Conservation (phyloP, 2,797 vertebrate species). For the Hippoglossus hippoglossus region DNA sequence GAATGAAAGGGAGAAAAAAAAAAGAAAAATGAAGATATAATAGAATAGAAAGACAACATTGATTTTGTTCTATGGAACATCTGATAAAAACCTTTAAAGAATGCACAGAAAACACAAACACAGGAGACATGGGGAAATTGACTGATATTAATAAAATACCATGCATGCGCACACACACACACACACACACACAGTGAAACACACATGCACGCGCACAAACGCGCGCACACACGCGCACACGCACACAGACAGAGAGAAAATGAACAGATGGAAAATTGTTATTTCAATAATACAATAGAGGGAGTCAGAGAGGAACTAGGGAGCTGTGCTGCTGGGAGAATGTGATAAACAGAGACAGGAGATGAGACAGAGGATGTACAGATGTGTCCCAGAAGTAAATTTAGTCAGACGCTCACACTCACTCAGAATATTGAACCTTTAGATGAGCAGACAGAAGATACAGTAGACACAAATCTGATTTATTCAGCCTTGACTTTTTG, state of each 20-base stretch:
- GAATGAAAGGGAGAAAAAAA: not conserved
- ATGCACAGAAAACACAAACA: not conserved
- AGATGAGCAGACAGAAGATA: slow-evolving; percentile 7
- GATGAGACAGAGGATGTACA: slow-evolving; percentile 29
- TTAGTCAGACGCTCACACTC: not conserved
- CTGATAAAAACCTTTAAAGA: slow-evolving; percentile 6
- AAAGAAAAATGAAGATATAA: not conserved
- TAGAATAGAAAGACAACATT: not conserved
- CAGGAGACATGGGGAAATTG: slow-evolving; percentile 11
- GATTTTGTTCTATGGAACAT: not conserved
- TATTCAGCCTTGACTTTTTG: slow-evolving; percentile 8
- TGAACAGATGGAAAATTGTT: slow-evolving; percentile 29
- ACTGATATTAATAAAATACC: slow-evolving; percentile 5
- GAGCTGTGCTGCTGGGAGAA: slow-evolving; percentile 35
- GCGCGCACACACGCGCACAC: slow-evolving; percentile 11
- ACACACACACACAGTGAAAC: not conserved
- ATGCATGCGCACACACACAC: not conserved
- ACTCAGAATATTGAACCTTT: slow-evolving; percentile 24
- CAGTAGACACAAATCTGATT: slow-evolving; percentile 11
- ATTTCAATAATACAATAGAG: slow-evolving; percentile 56
- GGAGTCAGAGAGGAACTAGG: slow-evolving; percentile 41
- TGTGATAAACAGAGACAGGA: slow-evolving; percentile 38
- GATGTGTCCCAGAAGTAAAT: slow-evolving; percentile 37
- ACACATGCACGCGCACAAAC: not conserved
- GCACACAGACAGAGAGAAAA: not conserved